Conservation (phyloP, 1,140 invertebrate species). For the Camponotus floridanus region DNA sequence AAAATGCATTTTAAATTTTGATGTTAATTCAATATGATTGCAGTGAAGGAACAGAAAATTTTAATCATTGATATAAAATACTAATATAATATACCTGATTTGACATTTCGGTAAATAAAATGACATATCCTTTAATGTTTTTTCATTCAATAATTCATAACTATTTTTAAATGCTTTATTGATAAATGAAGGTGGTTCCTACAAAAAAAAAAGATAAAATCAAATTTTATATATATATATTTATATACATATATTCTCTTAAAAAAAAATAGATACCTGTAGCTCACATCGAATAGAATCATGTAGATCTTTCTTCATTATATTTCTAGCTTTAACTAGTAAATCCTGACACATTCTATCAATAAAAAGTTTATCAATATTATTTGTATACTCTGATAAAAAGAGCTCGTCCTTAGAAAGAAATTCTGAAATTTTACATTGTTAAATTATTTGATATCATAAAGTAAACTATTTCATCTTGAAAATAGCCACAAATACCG, state of each 20-base stretch:
- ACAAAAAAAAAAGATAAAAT: background rate
- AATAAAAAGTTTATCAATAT: constrained; percentile 93
- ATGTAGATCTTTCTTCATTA: constrained; percentile 94
- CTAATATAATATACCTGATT: constrained; percentile 87
- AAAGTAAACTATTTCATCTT: background rate
- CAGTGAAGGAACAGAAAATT: too few relatives aligned
- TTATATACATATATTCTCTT: background rate
- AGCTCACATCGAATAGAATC: constrained; percentile 88
- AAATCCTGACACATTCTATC: constrained; percentile 92
- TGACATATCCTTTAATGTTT: constrained; percentile 79
- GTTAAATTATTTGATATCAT: background rate
- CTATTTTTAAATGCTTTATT: constrained; percentile 70
- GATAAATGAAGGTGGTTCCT: constrained; percentile 81
- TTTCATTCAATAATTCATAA: constrained; percentile 66
- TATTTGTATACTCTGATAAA: constrained; percentile 89
- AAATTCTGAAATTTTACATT: constrained; percentile 82
- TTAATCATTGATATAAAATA: constrained; percentile 29
- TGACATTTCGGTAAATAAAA: constrained; percentile 88
- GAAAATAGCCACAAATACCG: constrained; percentile 78
- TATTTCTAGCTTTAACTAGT: constrained; percentile 89
- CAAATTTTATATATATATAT: background rate
- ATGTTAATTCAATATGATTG: too few relatives aligned
- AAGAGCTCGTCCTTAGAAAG: constrained; percentile 83
- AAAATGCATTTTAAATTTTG: too few relatives aligned
- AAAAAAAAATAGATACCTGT: constrained; percentile 66